Conservation (phyloP, 2,888 invertebrate species). For the Cataglyphis albicans region DNA sequence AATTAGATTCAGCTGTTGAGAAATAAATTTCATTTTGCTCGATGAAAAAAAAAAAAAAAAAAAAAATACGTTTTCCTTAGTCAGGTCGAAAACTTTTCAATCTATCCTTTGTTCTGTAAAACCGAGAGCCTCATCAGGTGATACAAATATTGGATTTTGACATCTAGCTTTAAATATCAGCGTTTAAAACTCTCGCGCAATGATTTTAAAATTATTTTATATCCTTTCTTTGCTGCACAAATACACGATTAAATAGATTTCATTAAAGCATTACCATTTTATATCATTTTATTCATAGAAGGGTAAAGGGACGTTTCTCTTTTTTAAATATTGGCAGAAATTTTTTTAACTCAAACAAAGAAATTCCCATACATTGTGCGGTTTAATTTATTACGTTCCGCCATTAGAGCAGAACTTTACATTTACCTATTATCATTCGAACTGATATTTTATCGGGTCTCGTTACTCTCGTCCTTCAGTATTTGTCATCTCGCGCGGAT, state of each 20-base stretch:
- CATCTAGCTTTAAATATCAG: neutral
- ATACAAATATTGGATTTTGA: slow-evolving; percentile 2
- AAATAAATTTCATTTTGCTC: too few species aligned
- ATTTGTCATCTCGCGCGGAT: slow-evolving; percentile 8
- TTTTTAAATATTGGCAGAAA: slow-evolving; percentile 7
- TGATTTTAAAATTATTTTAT: slow-evolving; percentile 16
- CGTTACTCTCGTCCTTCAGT: slow-evolving; percentile 4
- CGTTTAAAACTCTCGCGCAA: neutral
- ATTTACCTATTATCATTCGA: slow-evolving; percentile 2
- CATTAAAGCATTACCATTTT: neutral
- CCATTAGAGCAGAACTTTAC: neutral
- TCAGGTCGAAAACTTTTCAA: too few species aligned
- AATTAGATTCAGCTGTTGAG: too few species aligned
- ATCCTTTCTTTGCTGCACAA: neutral
- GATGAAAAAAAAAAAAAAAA: too few species aligned
- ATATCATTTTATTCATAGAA: neutral
- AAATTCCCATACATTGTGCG: neutral
- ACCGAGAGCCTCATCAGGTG: neutral
- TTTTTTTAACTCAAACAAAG: slow-evolving; percentile 2
- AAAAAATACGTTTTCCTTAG: too few species aligned
- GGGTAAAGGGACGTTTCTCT: too few species aligned
- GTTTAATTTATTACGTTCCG: neutral
- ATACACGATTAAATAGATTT: neutral
- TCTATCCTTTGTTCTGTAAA: neutral
- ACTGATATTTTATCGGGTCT: slow-evolving; percentile 27